Evolutionary conservation across 1,140 invertebrate species (phyloP).

Genomic region (Rhopalosiphum maidis): DNA sequence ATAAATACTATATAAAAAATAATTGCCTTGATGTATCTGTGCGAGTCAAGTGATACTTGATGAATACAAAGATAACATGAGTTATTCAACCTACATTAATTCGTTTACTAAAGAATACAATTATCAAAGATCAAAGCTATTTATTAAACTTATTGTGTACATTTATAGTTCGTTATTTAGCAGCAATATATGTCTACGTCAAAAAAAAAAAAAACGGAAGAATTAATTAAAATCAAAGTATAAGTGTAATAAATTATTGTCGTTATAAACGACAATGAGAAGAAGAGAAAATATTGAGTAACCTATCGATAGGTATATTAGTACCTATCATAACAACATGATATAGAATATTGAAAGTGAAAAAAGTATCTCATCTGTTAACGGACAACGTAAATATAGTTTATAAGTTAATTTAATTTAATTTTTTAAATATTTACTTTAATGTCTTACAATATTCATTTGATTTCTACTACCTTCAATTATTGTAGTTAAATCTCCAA

Average conservation of each 20-base stretch:
- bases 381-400: neutral
- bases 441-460: neutral
- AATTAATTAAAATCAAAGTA: neutral
- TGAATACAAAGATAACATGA: neutral
- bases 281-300: neutral
- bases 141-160: neutral
- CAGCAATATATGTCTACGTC: neutral
- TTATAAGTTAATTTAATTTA: neutral
- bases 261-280: neutral
- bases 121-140: neutral
- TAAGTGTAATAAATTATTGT: neutral
- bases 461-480: neutral
- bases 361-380: neutral
- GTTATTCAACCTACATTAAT: neutral
- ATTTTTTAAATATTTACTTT: neutral
- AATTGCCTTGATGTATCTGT: neutral
- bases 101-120: neutral
- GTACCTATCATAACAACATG: neutral
- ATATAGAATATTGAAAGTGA: neutral
- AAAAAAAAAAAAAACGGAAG: neutral
- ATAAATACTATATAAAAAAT: neutral
- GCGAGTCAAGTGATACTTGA: neutral
- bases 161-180: neutral
- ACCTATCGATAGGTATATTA: too few species aligned
- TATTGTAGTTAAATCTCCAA: neutral